Evolutionary conservation across 2,113 vertebrate genomes (phyloP).

Genomic region (Eudyptes chrysolophus): DNA sequence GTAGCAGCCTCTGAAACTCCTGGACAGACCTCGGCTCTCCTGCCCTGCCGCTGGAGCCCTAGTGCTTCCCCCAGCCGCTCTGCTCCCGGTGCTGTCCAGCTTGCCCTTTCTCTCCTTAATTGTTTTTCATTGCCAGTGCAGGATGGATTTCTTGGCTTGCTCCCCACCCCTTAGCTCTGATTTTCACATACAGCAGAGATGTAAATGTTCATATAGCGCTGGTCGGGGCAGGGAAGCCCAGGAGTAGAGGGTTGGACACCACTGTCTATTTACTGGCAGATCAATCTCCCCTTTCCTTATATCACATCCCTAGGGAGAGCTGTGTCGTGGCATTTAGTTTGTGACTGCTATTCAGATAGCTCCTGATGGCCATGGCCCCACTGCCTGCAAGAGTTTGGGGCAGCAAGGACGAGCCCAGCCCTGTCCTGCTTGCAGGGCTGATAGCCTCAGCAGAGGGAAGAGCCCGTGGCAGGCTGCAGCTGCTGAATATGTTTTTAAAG

Average conservation of each 20-base stretch:
- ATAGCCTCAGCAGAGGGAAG: background rate
- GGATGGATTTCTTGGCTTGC: conserved; percentile 23
- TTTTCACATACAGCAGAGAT: background rate
- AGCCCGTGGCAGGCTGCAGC: background rate
- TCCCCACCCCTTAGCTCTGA: background rate
- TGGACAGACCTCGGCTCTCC: background rate
- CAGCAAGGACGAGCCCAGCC: background rate
- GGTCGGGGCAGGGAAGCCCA: background rate
- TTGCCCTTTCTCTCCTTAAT: background rate
- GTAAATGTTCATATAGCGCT: accelerated
- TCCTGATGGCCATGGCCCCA: accelerated
- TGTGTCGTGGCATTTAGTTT: background rate
- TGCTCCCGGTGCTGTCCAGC: background rate
- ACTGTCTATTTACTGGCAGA: background rate
- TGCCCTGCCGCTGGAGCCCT: background rate
- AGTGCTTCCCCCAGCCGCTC: background rate
- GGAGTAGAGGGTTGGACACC: background rate
- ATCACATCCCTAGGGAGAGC: background rate
- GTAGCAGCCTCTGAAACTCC: background rate
- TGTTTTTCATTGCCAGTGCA: background rate
- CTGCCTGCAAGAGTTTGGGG: background rate
- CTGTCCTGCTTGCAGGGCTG: background rate
- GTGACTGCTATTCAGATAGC: background rate
- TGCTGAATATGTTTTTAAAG: background rate
- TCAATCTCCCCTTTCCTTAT: background rate